Evolutionary conservation across 2,888 invertebrate species (phyloP).

Genomic region (Octodonta nipae): DNA sequence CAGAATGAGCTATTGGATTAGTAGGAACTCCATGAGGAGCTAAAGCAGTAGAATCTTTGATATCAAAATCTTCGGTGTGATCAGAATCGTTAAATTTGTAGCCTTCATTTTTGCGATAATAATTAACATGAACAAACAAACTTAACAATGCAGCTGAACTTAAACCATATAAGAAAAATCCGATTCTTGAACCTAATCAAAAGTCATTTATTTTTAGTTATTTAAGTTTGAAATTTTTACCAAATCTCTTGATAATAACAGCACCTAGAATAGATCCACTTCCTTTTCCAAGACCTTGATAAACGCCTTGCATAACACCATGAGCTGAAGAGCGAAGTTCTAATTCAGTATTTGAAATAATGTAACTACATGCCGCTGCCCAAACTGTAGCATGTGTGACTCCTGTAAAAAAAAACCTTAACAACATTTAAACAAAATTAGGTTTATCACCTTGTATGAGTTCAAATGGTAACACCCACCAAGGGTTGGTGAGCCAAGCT

Average conservation of each 20-base stretch:
- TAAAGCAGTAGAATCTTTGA: constrained; percentile 69
- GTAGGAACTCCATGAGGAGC: constrained; percentile 93
- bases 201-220: constrained; percentile 81
- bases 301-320: constrained; percentile 80
- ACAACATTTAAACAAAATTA: too few species aligned
- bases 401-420: too few species aligned
- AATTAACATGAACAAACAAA: constrained; percentile 80
- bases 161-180: background rate
- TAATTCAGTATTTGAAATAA: constrained; percentile 87
- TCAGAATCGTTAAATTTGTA: constrained; percentile 34
- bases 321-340: constrained; percentile 84
- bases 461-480: constrained; percentile 98
- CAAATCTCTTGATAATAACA: constrained; percentile 57
- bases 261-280: constrained; percentile 88
- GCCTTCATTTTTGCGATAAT: constrained; percentile 62
- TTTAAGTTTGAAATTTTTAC: constrained; percentile 79
- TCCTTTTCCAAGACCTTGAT: constrained; percentile 92
- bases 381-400: constrained; percentile 95
- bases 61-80: constrained; percentile 60
- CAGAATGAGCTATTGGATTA: constrained; percentile 78
- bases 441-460: constrained; percentile 65
- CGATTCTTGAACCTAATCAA: constrained; percentile 38
- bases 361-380: constrained; percentile 97
- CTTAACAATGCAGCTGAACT: constrained; percentile 46
- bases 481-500: constrained; percentile 84